Evolutionary conservation across 2,888 invertebrate species (phyloP).

Genomic region (Electrophaes corylata): DNA sequence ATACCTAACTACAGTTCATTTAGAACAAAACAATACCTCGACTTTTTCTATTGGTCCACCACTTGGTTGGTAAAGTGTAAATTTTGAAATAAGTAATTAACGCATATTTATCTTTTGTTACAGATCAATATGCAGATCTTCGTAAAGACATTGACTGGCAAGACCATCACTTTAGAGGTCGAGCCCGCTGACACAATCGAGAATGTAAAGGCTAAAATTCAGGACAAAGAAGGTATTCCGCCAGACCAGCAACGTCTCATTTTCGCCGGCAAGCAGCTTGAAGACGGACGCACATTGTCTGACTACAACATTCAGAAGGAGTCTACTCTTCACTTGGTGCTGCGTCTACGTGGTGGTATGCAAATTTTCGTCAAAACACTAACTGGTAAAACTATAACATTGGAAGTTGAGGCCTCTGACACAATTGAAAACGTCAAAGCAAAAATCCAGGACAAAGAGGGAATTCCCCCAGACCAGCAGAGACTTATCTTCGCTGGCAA

Average conservation of each 20-base stretch:
- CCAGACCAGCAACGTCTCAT: slow-evolving; percentile 80
- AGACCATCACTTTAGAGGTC: too few relatives aligned
- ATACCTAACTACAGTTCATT: too few relatives aligned
- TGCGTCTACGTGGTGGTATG: neutral
- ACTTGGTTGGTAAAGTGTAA: too few relatives aligned
- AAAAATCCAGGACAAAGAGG: neutral
- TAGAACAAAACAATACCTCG: too few relatives aligned
- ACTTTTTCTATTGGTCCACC: too few relatives aligned
- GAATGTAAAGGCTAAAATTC: slow-evolving; percentile 27
- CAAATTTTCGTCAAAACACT: slow-evolving; percentile 48
- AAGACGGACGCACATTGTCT: neutral
- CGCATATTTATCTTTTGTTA: slow-evolving; percentile 12
- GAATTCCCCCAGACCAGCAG: slow-evolving; percentile 72
- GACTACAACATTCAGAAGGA: neutral
- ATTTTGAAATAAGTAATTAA: neutral
- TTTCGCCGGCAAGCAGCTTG: neutral
- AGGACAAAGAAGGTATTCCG: neutral
- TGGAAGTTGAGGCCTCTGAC: slow-evolving; percentile 38
- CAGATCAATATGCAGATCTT: slow-evolving; percentile 70
- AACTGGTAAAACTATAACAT: slow-evolving; percentile 51
- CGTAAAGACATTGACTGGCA: slow-evolving; percentile 76
- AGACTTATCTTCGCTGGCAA: slow-evolving; percentile 51
- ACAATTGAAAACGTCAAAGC: slow-evolving; percentile 37
- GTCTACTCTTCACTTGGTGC: neutral
- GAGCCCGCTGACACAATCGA: slow-evolving; percentile 38